Evolutionary conservation across 2,888 invertebrate species (phyloP).

Genomic region (Diogma glabrata): DNA sequence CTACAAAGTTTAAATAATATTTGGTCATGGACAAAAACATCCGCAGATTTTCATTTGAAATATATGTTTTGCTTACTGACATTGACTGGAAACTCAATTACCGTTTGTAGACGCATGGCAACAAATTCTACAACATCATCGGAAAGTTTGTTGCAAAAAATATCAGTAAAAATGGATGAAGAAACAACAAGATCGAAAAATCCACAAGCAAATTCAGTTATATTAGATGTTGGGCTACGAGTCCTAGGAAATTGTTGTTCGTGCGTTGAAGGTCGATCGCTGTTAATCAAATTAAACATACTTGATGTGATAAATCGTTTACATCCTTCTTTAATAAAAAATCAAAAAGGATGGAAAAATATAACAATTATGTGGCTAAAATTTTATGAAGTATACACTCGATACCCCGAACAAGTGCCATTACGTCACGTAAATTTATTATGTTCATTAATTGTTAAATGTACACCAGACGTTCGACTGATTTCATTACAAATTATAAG

Average conservation of each 20-base stretch:
- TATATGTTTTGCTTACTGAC: slow-evolving; percentile 25
- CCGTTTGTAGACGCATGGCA: slow-evolving; percentile 30
- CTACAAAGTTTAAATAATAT: slow-evolving; percentile 24
- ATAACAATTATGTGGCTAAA: slow-evolving; percentile 27
- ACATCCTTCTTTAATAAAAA: slow-evolving; percentile 25
- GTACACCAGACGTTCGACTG: slow-evolving; percentile 19
- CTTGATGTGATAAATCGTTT: slow-evolving; percentile 29
- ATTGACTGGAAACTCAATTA: slow-evolving; percentile 30
- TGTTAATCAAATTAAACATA: slow-evolving; percentile 25
- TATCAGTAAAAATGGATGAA: slow-evolving; percentile 24
- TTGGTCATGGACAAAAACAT: slow-evolving; percentile 33
- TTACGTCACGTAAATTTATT: slow-evolving; percentile 26
- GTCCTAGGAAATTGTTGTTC: slow-evolving; percentile 31
- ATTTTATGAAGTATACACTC: slow-evolving; percentile 33
- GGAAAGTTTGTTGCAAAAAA: slow-evolving; percentile 28
- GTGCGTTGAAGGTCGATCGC: slow-evolving; percentile 30
- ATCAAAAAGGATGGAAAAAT: slow-evolving; percentile 24
- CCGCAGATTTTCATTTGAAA: slow-evolving; percentile 24
- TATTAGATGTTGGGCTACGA: slow-evolving; percentile 25
- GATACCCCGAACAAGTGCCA: slow-evolving; percentile 28
- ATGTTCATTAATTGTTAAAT: slow-evolving; percentile 24
- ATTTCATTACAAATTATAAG: slow-evolving; percentile 29
- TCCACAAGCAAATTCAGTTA: slow-evolving; percentile 17
- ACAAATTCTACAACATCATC: slow-evolving; percentile 22
- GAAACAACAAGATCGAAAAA: slow-evolving; percentile 26